These are phyloP conservation scores for Dendrolimus houi DNA, from an alignment of 2,888 invertebrate species.

Conservation along the genomic window DNA sequence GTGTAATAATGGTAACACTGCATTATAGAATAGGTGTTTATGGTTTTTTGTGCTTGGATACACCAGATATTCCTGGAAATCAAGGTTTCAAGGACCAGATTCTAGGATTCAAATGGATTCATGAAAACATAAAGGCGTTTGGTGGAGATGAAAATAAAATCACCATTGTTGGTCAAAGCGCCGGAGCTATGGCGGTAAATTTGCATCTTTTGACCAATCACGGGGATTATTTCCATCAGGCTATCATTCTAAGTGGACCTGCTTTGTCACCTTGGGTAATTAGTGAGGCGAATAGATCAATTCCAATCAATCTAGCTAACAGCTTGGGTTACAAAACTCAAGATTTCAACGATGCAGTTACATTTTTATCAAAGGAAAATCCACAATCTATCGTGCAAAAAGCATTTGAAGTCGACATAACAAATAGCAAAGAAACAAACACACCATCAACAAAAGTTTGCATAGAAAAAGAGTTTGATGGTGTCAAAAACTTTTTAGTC, in stretches of 20 bases:
- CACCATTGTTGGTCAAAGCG: constrained; percentile 23
- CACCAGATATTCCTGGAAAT: constrained; percentile 18
- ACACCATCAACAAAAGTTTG: constrained; percentile 10
- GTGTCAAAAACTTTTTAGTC: constrained; percentile 11
- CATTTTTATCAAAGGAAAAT: constrained; percentile 7
- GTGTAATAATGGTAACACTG: too few relatives aligned
- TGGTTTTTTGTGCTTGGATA: constrained; percentile 4
- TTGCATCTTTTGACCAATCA: constrained; percentile 20
- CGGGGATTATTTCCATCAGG: constrained; percentile 21
- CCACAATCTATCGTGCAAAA: constrained; percentile 8
- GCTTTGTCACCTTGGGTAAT: constrained; percentile 8
- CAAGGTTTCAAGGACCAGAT: constrained; percentile 28
- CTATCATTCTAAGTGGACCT: constrained; percentile 18
- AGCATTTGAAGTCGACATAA: too few relatives aligned
- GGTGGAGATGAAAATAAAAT: constrained; percentile 20
- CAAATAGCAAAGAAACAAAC: constrained; percentile 7
- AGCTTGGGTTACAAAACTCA: constrained; percentile 11
- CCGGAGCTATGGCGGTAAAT: constrained; percentile 19
- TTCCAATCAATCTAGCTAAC: constrained; percentile 11
- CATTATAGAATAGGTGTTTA: too few relatives aligned
- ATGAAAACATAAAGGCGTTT: constrained; percentile 23
- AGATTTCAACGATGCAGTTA: constrained; percentile 9
- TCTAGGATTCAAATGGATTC: constrained; percentile 25
- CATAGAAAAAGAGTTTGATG: constrained; percentile 12
- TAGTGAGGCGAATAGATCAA: constrained; percentile 6